These are phyloP conservation scores for Pelecanus crispus DNA, from an alignment of 2,113 vertebrate species.

Conservation along the genomic window DNA sequence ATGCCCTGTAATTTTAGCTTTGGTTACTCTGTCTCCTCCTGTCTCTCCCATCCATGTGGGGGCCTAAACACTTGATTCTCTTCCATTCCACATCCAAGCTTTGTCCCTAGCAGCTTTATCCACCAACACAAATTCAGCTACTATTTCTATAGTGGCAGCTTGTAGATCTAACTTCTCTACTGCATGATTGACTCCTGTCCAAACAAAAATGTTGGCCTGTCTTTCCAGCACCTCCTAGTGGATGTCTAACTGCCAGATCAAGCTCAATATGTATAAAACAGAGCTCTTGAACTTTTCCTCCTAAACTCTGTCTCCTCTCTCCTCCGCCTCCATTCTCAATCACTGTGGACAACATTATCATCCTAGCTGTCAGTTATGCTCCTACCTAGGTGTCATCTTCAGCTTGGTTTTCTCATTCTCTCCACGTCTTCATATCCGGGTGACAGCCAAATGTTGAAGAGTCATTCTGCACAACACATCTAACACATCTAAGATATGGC, in stretches of 20 bases:
- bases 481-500: not conserved
- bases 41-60: not conserved
- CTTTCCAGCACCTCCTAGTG: not conserved
- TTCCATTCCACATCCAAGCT: not conserved
- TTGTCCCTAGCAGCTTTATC: not conserved
- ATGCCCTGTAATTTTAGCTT: not conserved
- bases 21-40: not conserved
- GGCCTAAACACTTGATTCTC: not conserved
- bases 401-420: not conserved
- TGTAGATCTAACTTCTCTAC: not conserved
- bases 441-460: not conserved
- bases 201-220: not conserved
- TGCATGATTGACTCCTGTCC: not conserved
- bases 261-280: not conserved
- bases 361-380: not conserved
- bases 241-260: not conserved
- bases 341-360: not conserved
- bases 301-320: not conserved
- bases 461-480: not conserved
- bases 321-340: not conserved
- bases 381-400: not conserved
- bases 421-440: not conserved
- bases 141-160: not conserved
- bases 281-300: not conserved
- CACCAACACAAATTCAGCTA: not conserved